phyloP scores from a whole-genome alignment of 1,140 invertebrate species.

The Neuroterus valhalla region DNA sequence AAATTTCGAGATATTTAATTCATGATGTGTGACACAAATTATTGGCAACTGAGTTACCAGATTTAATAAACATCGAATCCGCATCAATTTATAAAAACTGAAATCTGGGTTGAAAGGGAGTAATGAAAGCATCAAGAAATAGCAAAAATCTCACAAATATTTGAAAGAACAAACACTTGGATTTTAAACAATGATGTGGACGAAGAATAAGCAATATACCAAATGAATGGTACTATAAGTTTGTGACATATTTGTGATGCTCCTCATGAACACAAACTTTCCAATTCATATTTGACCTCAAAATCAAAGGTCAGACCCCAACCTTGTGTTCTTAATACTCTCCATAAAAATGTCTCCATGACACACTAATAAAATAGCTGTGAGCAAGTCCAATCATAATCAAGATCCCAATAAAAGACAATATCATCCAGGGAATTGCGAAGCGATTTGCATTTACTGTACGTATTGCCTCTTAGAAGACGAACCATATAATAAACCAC shows the following conservation, averaged over 20 bases:
- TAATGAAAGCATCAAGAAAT: too few species aligned
- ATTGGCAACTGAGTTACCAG: background rate
- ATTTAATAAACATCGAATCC: background rate
- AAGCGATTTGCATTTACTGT: background rate
- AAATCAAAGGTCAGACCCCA: background rate
- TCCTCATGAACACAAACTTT: background rate
- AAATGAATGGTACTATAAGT: background rate
- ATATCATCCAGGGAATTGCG: background rate
- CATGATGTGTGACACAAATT: conserved; percentile 3
- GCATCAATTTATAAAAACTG: too few species aligned
- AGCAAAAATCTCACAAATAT: too few species aligned
- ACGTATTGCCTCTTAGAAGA: background rate
- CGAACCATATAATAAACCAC: background rate
- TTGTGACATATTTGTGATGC: background rate
- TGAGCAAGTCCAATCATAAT: background rate
- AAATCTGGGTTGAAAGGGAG: too few species aligned
- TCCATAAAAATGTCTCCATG: conserved; percentile 5
- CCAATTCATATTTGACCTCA: conserved; percentile 8
- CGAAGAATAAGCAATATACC: too few species aligned
- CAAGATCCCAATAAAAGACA: conserved; percentile 16
- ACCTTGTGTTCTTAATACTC: background rate
- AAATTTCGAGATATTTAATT: conserved; percentile 22
- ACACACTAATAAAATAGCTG: background rate
- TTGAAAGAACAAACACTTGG: too few species aligned
- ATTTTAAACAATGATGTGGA: too few species aligned